A percentile compares a stretch with the other conserved stretches of the same genome.
These are phyloP conservation scores for Balearica regulorum DNA, from an alignment of 2,797 vertebrate species.

Conservation along the genomic window DNA sequence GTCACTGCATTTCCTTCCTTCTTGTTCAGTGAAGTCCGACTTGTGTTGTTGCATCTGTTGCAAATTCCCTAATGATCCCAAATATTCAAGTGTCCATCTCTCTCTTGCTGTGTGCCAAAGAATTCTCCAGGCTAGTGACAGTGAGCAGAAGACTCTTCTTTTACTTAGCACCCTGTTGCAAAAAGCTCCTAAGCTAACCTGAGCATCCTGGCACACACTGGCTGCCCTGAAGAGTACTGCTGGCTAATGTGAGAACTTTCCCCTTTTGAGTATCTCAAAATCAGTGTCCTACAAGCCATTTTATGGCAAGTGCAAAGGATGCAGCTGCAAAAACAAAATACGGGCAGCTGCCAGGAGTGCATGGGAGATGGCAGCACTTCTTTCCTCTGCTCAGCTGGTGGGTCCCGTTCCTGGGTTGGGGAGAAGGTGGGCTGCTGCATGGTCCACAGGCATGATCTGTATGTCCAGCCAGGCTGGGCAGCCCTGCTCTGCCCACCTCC, in stretches of 20 bases:
- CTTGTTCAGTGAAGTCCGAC: background rate
- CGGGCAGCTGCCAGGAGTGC: background rate
- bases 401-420: rapidly evolving
- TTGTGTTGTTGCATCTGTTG: background rate
- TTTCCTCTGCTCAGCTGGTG: rapidly evolving
- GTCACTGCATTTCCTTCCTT: background rate
- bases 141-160: background rate
- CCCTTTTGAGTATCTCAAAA: background rate
- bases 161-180: background rate
- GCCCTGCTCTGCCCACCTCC: background rate
- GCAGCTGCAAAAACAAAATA: background rate
- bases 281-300: background rate
- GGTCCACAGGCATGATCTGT: background rate
- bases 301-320: background rate
- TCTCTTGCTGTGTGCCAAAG: background rate
- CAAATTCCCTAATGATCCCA: background rate
- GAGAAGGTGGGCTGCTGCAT: background rate
- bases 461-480: no score
- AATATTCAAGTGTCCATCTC: background rate
- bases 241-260: background rate
- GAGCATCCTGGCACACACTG: background rate
- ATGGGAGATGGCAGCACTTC: background rate
- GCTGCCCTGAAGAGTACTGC: background rate
- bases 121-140: background rate
- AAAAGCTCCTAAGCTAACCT: background rate